Percentiles rank a stretch among this genome's conserved stretches.
phyloP scores from a whole-genome alignment of 2,113 vertebrate species.

The Hyperopisus bebe region DNA sequence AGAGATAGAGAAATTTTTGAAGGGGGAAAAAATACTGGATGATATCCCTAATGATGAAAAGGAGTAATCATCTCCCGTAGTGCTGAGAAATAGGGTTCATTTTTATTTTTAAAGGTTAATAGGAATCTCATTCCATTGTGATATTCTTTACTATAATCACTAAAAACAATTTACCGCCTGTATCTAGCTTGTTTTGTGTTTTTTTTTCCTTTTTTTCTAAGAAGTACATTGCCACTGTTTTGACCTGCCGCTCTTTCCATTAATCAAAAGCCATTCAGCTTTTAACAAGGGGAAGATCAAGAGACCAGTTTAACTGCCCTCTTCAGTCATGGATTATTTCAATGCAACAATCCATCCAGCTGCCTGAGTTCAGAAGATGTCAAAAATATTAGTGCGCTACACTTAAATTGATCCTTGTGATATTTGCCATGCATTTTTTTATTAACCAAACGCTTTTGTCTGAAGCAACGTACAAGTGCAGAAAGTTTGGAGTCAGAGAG shows the following conservation, averaged over 20 bases:
- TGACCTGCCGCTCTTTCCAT: conserved; percentile 7
- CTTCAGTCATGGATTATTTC: neutral
- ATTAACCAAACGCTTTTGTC: neutral
- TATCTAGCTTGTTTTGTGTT: neutral
- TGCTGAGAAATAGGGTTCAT: neutral
- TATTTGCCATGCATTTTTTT: neutral
- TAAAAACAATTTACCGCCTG: neutral
- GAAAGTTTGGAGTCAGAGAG: neutral
- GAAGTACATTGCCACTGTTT: neutral
- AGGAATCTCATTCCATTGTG: neutral
- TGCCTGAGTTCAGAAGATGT: neutral
- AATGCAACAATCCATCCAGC: neutral
- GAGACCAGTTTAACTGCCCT: neutral
- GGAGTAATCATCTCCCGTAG: neutral
- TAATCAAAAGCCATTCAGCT: conserved; percentile 20
- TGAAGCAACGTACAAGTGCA: neutral
- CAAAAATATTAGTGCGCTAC: neutral
- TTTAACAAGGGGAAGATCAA: conserved; percentile 12
- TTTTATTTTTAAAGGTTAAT: conserved; percentile 9
- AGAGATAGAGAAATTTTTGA: conserved; percentile 25
- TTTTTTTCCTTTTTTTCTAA: neutral
- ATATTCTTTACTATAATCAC: conserved; percentile 4
- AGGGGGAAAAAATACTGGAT: neutral
- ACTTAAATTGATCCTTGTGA: neutral
- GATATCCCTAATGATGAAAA: neutral